A percentile compares a stretch with the other conserved stretches of the same genome.
Conservation (phyloP, 2,113 vertebrate species). For the Daphoenositta chrysoptera region DNA sequence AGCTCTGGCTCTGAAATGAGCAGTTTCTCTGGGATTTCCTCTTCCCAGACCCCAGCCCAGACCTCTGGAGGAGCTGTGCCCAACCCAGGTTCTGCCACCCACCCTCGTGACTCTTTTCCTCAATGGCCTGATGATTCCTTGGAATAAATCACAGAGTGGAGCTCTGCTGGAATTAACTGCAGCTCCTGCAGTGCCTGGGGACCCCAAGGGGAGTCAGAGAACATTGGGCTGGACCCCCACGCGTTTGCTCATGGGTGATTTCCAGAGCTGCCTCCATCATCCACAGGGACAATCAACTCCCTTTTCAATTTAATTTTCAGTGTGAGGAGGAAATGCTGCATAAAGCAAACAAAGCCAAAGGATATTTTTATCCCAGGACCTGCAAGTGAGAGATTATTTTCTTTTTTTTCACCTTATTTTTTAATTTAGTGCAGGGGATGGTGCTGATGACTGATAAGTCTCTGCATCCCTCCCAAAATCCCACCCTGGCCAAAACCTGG, state of each 20-base stretch:
- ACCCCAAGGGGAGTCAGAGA: background rate
- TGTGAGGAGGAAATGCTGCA: background rate
- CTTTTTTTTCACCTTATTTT: background rate
- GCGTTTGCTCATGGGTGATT: background rate
- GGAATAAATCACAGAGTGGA: background rate
- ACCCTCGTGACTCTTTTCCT: background rate
- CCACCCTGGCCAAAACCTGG: background rate
- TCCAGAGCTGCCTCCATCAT: background rate
- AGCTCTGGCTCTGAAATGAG: background rate
- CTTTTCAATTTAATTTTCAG: background rate
- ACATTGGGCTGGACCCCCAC: background rate
- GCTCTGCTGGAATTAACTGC: background rate
- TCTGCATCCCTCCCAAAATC: background rate
- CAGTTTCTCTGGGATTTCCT: background rate
- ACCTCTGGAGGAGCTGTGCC: background rate
- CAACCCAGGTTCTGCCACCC: background rate
- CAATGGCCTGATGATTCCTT: background rate
- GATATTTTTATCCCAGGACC: background rate
- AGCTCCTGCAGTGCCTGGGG: background rate
- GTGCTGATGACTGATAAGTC: background rate
- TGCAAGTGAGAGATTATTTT: background rate
- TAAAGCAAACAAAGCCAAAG: background rate
- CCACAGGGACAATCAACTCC: background rate
- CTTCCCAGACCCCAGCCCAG: background rate
- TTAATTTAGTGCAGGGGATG: background rate